Percentiles rank a stretch among this genome's conserved stretches.
Conservation (phyloP, 2,888 invertebrate genomes). For the Cecidostiba fungosa region DNA sequence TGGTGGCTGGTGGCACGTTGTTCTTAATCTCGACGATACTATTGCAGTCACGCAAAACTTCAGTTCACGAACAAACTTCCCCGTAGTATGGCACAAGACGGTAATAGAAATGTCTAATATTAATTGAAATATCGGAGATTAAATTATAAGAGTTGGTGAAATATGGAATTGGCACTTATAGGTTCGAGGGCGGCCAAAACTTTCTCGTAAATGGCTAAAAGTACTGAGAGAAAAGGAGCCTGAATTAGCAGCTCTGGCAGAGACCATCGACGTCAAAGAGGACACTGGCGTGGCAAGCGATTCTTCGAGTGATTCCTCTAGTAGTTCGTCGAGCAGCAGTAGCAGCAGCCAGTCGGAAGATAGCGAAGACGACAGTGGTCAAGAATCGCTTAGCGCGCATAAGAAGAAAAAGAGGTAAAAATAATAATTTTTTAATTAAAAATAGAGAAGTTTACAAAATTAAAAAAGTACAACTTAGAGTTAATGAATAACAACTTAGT, state of each 20-base stretch:
- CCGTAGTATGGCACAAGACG: conserved; percentile 99
- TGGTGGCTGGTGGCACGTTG: conserved; percentile 99
- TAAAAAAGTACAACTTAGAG: conserved; percentile 19
- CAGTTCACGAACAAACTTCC: conserved; percentile 97
- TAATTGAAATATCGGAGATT: neutral
- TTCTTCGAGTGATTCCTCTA: conserved; percentile 92
- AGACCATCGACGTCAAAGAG: conserved; percentile 91
- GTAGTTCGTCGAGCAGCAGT: conserved; percentile 87
- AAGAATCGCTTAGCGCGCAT: conserved; percentile 93
- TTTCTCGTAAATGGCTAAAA: conserved; percentile 95
- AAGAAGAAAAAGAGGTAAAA: conserved; percentile 87
- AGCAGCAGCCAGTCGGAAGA: conserved; percentile 83
- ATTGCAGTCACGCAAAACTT: conserved; percentile 99
- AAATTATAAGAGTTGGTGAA: neutral
- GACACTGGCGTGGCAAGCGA: conserved; percentile 96
- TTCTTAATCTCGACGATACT: conserved; percentile 96
- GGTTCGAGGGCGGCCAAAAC: conserved; percentile 94
- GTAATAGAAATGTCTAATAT: conserved; percentile 73
- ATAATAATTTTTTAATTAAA: conserved; percentile 28
- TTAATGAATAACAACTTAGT: conserved; percentile 31
- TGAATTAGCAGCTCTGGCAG: conserved; percentile 89
- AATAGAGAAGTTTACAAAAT: conserved; percentile 16
- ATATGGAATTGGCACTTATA: conserved; percentile 56
- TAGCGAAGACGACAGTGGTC: conserved; percentile 90
- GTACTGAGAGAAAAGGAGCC: conserved; percentile 87